Evolutionary conservation across 92 coral and sea anemone genomes (phyloP).

Genomic region (Actinernus sp.): DNA sequence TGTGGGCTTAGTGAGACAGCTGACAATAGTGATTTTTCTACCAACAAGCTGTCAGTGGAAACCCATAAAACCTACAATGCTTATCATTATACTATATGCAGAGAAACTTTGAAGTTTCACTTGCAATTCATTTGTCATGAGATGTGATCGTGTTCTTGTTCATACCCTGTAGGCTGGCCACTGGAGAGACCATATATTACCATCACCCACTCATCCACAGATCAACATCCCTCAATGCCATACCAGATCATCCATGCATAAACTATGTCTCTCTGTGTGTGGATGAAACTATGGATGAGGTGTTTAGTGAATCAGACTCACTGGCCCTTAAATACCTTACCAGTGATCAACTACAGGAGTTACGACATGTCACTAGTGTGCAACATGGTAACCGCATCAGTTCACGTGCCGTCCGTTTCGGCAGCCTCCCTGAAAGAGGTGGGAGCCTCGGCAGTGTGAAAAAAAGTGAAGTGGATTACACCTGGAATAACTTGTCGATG

Average conservation of each 20-base stretch:
- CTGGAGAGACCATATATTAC: background rate
- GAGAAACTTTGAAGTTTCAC: no score
- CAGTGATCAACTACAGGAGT: conserved; percentile 69
- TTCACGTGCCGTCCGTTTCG: conserved; percentile 57
- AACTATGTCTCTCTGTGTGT: conserved; percentile 79
- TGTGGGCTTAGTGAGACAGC: no score
- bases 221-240: conserved; percentile 64
- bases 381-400: conserved; percentile 6
- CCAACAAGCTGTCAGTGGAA: no score
- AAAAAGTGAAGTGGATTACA: conserved; percentile 57
- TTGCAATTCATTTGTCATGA: no score
- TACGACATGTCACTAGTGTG: conserved; percentile 22
- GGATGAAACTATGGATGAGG: conserved; percentile 80
- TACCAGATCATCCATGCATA: conserved; percentile 85
- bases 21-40: no score
- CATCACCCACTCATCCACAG: conserved; percentile 8
- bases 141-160: no score
- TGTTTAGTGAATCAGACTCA: conserved; percentile 62
- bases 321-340: conserved; percentile 78
- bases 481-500: conserved; percentile 89
- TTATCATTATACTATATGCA: no score
- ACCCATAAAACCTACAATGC: no score
- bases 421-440: conserved; percentile 51
- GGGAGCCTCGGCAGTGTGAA: background rate
- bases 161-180: no score